Evolutionary conservation across 2,888 invertebrate species (phyloP), one percentile per base, ranked within the genome.

Genomic region (Alloplasta piceator): DNA sequence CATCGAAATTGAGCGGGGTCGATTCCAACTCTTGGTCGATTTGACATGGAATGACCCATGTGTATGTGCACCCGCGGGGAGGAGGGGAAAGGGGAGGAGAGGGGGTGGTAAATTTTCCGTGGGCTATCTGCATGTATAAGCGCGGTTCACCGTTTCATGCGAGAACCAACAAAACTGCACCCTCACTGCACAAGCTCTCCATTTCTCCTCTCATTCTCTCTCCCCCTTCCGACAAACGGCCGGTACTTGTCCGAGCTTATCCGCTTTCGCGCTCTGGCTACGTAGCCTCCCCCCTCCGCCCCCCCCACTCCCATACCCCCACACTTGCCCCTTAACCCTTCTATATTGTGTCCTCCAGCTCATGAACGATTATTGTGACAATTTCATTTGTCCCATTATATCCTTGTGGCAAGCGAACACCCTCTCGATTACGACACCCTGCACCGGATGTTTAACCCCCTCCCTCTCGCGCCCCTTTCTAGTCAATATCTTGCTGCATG

Each of bases 381-480:
- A 89, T 89, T 89, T 88, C 88, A 86, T 87, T 88, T 87, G 85
- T 86, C 61, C 39, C 87, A 89, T 87, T 88, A 89, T 87, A 83
- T 85, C 85, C 73, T 68, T 79, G 80, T 80, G 78, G 81, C 82
- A 86, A 83, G 85, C 83, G 85, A 85, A 84, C 85, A 82, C 58
- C 39, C 36, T 6, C 58, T 14, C 73, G 36, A 41, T 74, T 39
- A 26, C 12, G 73, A 63, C 71, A 70, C 70, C 9, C 26, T 52
- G 16, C 67, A 14, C 10, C 82, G 41, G 38, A 43, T 80, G 61
- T 83, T 82, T 56, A 61, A 70, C 52, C 76, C 67, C 58, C 56
- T 46, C 70, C 63, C 76, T 63, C 70, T 70, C 79, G 14, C 82
- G 64, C 67, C 67, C 56, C 70, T 26, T 3, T 26, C 26, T 26